Evolutionary conservation across 2,888 invertebrate genomes (phyloP), one percentile per base, ranked within the genome.

Genomic region (Salpingus planirostris): DNA sequence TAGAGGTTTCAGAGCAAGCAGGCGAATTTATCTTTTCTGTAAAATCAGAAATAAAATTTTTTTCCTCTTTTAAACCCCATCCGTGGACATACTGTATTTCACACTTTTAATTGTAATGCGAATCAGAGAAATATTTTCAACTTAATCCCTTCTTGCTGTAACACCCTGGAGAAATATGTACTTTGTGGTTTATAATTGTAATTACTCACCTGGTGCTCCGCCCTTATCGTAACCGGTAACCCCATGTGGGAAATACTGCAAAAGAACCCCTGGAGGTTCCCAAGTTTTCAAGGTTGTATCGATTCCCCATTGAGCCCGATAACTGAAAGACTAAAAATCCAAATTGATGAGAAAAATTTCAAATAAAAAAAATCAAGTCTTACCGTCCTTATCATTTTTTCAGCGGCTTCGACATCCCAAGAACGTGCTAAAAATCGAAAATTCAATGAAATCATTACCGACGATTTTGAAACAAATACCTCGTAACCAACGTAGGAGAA

Each of bases 341-440:
- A 23, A 10, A 11, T 7, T 4, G 5, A 5, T 23, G 10, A 11
- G 8, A 31, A n/a, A 30, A 11, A n/a, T 12, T 24, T 13, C 11
- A 27, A 32, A 21, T 14, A 11, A 21, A 7, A 24, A 24, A 12
- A 15, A 28, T 10, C 13, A 27, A 40, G 22, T 73, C 80, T 10
- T 18, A 91, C 91, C 55, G 84, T 80, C 67, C 88, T 69, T 2
- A 92, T 67, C 92, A 92, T 92, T 67, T 86, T 85, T 62, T 92
- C 92, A 0, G 92, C 87, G n/a, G 85, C 88, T 29, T 75, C 79
- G 1, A 80, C 57, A 57, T 91, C 80, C 79, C 88, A 92, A 64
- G 82, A 83, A 55, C 92, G 71, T 2, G 92, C 92, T 89, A 68
- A 38, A 74, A 76, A 49, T 42, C 48, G 37, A 45, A 35, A 27